Percentiles rank a stretch among this genome's conserved stretches.
Conservation (phyloP, 2,888 invertebrate species). For the Reticulitermes lucifugus region DNA sequence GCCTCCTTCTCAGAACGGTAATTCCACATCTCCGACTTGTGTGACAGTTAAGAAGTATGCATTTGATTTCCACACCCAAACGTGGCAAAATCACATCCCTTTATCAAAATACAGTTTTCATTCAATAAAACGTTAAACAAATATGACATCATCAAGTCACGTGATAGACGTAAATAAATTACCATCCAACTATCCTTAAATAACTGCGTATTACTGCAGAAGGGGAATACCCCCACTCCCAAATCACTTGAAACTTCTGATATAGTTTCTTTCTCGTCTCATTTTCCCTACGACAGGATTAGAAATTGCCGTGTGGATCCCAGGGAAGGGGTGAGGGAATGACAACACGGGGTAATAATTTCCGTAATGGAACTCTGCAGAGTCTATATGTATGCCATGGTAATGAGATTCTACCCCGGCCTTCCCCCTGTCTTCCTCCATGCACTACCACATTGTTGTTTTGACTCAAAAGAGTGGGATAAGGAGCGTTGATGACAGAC, state of each 20-base stretch:
- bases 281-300: neutral
- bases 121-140: neutral
- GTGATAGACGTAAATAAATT: neutral
- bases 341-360: slow-evolving; percentile 26
- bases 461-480: neutral
- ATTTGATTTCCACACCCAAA: no score
- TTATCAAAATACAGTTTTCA: neutral
- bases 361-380: slow-evolving; percentile 39
- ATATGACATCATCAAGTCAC: neutral
- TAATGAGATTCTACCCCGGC: slow-evolving; percentile 32
- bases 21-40: no score
- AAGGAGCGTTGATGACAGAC: neutral
- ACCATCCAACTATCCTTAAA: neutral
- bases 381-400: neutral
- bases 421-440: neutral
- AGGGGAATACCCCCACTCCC: neutral
- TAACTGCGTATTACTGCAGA: neutral
- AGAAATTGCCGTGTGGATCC: neutral
- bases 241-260: neutral
- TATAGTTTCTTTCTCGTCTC: neutral
- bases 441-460: neutral
- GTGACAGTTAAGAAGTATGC: no score
- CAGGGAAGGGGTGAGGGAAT: neutral
- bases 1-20: no score
- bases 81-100: no score